Percentiles rank a stretch among this genome's conserved stretches.
These are phyloP conservation scores for Ataeniobius toweri DNA, from an alignment of 2,797 vertebrate genomes.

Conservation along the genomic window DNA sequence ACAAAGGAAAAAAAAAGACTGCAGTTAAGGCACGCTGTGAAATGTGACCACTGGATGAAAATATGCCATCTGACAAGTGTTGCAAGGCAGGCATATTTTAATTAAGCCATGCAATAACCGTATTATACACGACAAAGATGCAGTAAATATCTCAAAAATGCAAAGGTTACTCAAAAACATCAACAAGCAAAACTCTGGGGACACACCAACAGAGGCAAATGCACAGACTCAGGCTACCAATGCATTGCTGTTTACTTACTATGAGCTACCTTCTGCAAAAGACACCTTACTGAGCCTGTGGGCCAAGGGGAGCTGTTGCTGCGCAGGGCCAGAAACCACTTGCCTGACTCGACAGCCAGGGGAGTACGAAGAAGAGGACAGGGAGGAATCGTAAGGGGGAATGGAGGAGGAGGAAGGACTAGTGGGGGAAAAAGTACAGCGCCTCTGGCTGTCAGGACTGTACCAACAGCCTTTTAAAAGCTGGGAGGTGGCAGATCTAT, in stretches of 20 bases:
- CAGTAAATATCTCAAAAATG: constrained; percentile 53
- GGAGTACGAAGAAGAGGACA: constrained; percentile 53
- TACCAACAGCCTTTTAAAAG: constrained; percentile 62
- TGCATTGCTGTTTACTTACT: constrained; percentile 80
- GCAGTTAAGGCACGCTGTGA: constrained; percentile 29
- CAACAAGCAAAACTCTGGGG: constrained; percentile 56
- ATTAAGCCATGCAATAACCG: constrained; percentile 76
- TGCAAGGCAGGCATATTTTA: constrained; percentile 47
- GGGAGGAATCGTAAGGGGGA: constrained; percentile 67
- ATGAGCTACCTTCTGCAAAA: constrained; percentile 80
- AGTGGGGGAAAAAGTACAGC: constrained; percentile 66
- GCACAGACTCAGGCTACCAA: constrained; percentile 49
- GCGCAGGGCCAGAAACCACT: constrained; percentile 72
- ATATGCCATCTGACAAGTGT: constrained; percentile 37
- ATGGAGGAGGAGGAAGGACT: constrained; percentile 73
- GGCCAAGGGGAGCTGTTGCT: constrained; percentile 75
- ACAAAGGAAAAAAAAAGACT: constrained; percentile 16
- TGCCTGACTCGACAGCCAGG: constrained; percentile 70
- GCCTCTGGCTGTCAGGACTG: constrained; percentile 71
- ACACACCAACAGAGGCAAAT: constrained; percentile 51
- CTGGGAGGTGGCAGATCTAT: constrained; percentile 71
- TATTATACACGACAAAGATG: constrained; percentile 41
- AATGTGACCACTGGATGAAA: constrained; percentile 32
- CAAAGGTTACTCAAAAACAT: constrained; percentile 68
- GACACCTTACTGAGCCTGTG: constrained; percentile 78